Conservation (phyloP, 2,113 vertebrate genomes). For the Melanotaenia duboulayi region DNA sequence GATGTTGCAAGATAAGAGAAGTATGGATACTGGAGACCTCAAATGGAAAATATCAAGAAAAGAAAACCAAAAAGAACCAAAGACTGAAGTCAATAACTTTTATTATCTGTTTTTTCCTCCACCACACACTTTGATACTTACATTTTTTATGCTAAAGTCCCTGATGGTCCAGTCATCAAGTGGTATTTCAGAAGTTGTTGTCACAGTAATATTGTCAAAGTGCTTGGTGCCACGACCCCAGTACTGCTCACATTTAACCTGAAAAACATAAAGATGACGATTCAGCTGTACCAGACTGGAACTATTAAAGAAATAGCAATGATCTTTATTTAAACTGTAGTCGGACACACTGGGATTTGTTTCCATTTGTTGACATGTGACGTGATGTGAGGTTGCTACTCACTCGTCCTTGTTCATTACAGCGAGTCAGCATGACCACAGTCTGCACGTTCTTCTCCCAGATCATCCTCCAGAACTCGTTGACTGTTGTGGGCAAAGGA, state of each 20-base stretch:
- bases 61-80: too few relatives aligned
- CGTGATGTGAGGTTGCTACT: slow-evolving; percentile 41
- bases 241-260: slow-evolving; percentile 98
- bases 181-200: slow-evolving; percentile 83
- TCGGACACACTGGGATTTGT: too few relatives aligned
- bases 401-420: slow-evolving; percentile 93
- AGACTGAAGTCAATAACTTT: not conserved
- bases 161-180: slow-evolving; percentile 95
- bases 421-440: slow-evolving; percentile 96
- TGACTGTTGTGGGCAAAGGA: slow-evolving; percentile 89
- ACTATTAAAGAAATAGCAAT: not conserved
- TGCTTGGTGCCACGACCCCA: slow-evolving; percentile 86
- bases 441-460: slow-evolving; percentile 93
- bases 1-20: too few relatives aligned
- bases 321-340: not conserved
- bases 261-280: not conserved
- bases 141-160: slow-evolving; percentile 91
- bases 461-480: slow-evolving; percentile 97
- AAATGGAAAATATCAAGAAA: too few relatives aligned
- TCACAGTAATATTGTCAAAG: slow-evolving; percentile 87
- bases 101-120: not conserved
- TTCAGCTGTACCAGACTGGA: not conserved
- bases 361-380: too few relatives aligned
- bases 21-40: too few relatives aligned
- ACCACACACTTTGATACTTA: slow-evolving; percentile 65